These are phyloP conservation scores for Lissocephala sabroskyi DNA, from an alignment of 2,888 invertebrate species.

Conservation along the genomic window DNA sequence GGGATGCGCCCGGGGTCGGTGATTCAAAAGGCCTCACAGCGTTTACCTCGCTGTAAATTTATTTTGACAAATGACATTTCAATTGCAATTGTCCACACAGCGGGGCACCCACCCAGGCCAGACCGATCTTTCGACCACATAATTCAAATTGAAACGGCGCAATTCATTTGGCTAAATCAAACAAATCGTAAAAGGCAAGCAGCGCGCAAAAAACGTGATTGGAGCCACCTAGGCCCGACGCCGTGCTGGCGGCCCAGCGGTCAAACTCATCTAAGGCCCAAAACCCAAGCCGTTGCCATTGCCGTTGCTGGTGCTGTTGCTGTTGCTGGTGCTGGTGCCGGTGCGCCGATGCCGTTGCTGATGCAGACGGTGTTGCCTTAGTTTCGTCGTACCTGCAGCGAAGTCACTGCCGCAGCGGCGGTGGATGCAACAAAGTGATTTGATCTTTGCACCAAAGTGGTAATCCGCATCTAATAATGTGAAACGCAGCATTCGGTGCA, in stretches of 20 bases:
- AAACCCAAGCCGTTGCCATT: no score
- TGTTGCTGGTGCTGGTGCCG: no score
- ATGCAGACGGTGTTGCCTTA: no score
- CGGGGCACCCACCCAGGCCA: constrained; percentile 16
- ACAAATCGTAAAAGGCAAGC: constrained; percentile 60
- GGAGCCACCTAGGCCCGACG: constrained; percentile 55
- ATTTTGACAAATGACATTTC: constrained; percentile 71
- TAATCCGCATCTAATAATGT: constrained; percentile 69
- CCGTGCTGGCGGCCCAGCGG: constrained; percentile 31
- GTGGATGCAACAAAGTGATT: constrained; percentile 56
- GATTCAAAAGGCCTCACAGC: constrained; percentile 35
- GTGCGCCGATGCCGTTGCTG: no score
- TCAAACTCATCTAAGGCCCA: constrained; percentile 3
- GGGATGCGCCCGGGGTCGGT: constrained; percentile 25
- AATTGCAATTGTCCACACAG: constrained; percentile 54
- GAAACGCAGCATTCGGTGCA: constrained; percentile 67
- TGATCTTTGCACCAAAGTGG: constrained; percentile 63
- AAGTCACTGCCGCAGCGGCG: no score
- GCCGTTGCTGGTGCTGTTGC: no score
- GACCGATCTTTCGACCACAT: constrained; percentile 23
- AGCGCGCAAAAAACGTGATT: constrained; percentile 56
- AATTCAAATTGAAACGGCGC: constrained; percentile 60
- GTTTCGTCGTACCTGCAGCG: no score
- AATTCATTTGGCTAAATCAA: constrained; percentile 61
- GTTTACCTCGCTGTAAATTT: no score